These are phyloP conservation scores for Helicoverpa assulta DNA, from an alignment of 2,888 invertebrate species.

Conservation along the genomic window DNA sequence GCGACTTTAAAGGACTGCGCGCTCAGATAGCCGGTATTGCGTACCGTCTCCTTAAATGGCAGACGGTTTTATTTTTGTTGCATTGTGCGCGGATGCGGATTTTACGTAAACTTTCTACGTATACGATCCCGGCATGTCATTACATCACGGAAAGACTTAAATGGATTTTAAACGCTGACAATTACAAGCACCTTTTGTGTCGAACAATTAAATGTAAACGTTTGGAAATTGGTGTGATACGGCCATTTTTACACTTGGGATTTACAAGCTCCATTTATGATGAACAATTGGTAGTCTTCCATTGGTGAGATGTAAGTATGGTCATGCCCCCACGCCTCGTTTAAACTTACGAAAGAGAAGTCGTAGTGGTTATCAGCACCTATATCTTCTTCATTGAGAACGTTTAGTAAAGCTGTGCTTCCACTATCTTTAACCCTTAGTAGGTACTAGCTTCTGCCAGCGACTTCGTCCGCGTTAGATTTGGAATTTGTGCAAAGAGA, in stretches of 20 bases:
- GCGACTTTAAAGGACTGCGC: conserved; percentile 82
- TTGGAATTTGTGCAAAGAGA: no score
- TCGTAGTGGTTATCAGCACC: conserved; percentile 19
- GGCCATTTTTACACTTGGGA: conserved; percentile 53
- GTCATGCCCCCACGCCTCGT: conserved; percentile 16
- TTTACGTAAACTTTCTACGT: conserved; percentile 78
- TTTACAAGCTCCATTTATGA: conserved; percentile 57
- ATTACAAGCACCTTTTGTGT: conserved; percentile 58
- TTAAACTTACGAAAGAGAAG: conserved; percentile 35
- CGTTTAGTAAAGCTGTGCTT: neutral
- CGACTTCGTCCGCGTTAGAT: no score
- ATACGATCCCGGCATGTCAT: conserved; percentile 62
- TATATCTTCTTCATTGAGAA: neutral
- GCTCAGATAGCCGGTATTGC: conserved; percentile 79
- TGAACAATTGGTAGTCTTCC: conserved; percentile 54
- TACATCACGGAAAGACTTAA: conserved; percentile 61
- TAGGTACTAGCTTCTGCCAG: no score
- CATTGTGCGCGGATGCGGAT: conserved; percentile 72
- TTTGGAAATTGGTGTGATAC: conserved; percentile 58
- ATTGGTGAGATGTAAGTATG: conserved; percentile 37
- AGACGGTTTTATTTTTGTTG: conserved; percentile 81
- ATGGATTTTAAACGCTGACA: conserved; percentile 59
- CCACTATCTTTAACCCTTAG: no score
- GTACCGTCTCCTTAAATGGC: conserved; percentile 78
- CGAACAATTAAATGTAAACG: conserved; percentile 61